These are phyloP conservation scores for Phylloscopus trochilus DNA, from an alignment of 2,113 vertebrate genomes.

Conservation along the genomic window DNA sequence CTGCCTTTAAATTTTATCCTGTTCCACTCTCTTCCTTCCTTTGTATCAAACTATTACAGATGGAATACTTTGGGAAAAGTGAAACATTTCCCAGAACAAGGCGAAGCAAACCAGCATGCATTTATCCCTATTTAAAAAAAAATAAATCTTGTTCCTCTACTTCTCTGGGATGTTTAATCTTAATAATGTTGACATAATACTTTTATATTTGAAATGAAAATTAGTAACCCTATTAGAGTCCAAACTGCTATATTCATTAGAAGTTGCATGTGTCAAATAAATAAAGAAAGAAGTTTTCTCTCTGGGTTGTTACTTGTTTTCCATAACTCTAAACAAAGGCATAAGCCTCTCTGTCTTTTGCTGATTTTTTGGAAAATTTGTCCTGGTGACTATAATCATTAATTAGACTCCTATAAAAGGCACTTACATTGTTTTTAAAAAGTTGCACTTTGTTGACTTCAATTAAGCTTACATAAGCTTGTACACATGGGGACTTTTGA, in stretches of 20 bases:
- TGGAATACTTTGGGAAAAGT: not conserved
- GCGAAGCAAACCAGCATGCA: not conserved
- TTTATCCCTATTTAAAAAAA: not conserved
- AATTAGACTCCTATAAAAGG: not conserved
- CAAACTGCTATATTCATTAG: not conserved
- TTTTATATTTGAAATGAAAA: not conserved
- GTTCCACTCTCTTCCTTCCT: not conserved
- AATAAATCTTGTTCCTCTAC: not conserved
- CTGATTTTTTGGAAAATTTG: not conserved
- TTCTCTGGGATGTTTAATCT: not conserved
- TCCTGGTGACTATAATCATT: not conserved
- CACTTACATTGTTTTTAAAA: not conserved
- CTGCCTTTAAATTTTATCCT: not conserved
- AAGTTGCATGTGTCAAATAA: not conserved
- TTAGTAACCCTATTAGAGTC: not conserved
- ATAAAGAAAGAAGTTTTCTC: not conserved
- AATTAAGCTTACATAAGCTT: slow-evolving; percentile 25
- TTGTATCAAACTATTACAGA: not conserved
- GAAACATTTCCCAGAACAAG: not conserved
- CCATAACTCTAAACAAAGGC: not conserved
- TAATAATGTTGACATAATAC: not conserved
- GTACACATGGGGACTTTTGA: not conserved
- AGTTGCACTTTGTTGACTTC: slow-evolving; percentile 1
- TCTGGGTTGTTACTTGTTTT: not conserved
- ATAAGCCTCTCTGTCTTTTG: not conserved